Percentiles rank a stretch among this genome's conserved stretches.
phyloP scores from a whole-genome alignment of 2,888 invertebrate species.

The Chrysolina oricalcia region DNA sequence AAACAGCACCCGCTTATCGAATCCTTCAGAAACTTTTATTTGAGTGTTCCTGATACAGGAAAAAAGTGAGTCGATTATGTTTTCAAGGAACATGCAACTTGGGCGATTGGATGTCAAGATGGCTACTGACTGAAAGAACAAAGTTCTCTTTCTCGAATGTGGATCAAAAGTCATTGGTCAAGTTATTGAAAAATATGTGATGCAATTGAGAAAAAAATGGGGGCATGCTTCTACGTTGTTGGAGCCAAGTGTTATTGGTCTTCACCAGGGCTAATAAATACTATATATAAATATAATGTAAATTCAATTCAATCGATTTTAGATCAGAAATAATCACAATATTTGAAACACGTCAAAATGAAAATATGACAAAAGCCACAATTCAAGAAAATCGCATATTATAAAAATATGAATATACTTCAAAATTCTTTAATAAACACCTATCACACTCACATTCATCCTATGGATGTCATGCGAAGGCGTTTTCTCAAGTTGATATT shows the following conservation, averaged over 20 bases:
- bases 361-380: too few relatives aligned
- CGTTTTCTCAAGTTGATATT: too few relatives aligned
- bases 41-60: background rate
- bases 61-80: slow-evolving; percentile 11
- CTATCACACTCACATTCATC: too few relatives aligned
- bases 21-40: background rate
- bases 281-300: background rate
- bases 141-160: slow-evolving; percentile 38
- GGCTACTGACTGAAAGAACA: slow-evolving; percentile 34
- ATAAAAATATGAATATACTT: too few relatives aligned
- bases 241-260: background rate
- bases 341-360: too few relatives aligned
- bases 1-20: slow-evolving; percentile 2
- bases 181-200: slow-evolving; percentile 14
- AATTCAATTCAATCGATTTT: background rate
- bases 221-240: slow-evolving; percentile 4
- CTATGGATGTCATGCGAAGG: too few relatives aligned
- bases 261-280: background rate
- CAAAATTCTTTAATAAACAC: too few relatives aligned
- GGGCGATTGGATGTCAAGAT: slow-evolving; percentile 17
- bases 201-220: background rate
- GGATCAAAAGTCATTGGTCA: slow-evolving; percentile 42
- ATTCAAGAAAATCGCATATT: too few relatives aligned
- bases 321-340: too few relatives aligned
- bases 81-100: slow-evolving; percentile 6